These are phyloP conservation scores for Alloscopus bannaensis DNA, from an alignment of 2,888 invertebrate genomes.

Conservation along the genomic window DNA sequence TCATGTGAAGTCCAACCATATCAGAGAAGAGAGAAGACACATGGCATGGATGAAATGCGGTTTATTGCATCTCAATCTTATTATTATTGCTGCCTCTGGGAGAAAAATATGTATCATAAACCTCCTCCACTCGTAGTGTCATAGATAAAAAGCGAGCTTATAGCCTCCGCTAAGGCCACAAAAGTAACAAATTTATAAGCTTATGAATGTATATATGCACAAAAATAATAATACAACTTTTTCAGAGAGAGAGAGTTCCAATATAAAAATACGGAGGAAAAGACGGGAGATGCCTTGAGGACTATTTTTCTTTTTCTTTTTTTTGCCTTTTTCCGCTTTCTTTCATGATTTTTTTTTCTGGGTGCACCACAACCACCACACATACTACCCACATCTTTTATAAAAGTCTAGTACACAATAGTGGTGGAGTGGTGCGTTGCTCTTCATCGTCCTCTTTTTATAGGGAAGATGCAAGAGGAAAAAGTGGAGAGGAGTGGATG, in stretches of 20 bases:
- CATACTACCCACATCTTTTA: not conserved
- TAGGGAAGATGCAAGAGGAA: constrained; percentile 5
- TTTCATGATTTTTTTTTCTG: constrained; percentile 4
- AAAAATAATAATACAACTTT: constrained; percentile 14
- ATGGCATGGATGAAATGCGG: constrained; percentile 53
- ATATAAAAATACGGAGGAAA: not conserved
- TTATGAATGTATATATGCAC: not conserved
- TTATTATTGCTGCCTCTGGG: constrained; percentile 51
- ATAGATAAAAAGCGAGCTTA: too few species aligned
- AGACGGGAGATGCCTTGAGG: constrained; percentile 35
- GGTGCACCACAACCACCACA: constrained; percentile 12
- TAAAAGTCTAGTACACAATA: not conserved
- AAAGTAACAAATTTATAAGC: constrained; percentile 5
- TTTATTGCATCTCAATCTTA: constrained; percentile 60
- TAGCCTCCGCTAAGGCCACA: too few species aligned
- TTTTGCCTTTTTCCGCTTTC: constrained; percentile 13
- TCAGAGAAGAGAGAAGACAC: constrained; percentile 34
- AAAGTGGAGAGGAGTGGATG: constrained; percentile 42
- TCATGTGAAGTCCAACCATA: too few species aligned
- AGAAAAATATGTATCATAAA: constrained; percentile 44
- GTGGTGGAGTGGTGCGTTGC: not conserved
- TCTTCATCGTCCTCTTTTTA: too few species aligned
- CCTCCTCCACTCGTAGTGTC: too few species aligned
- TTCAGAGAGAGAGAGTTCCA: not conserved
- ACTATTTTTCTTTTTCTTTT: constrained; percentile 27